Conservation (phyloP, 2,888 invertebrate species). For the Amiota minor region DNA sequence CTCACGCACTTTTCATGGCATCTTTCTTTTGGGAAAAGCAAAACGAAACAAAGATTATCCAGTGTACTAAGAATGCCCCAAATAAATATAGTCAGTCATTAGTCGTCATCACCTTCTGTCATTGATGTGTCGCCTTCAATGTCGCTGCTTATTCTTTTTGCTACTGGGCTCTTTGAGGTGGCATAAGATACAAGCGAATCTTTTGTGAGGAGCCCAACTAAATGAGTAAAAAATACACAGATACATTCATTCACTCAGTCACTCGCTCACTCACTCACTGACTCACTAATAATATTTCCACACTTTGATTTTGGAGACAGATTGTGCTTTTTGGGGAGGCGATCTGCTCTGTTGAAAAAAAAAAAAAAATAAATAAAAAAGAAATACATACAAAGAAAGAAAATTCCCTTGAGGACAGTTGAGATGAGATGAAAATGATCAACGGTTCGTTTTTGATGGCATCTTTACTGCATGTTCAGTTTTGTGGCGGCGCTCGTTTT, state of each 20-base stretch:
- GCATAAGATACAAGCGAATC: conserved; percentile 4
- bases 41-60: conserved; percentile 6
- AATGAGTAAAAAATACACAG: background rate
- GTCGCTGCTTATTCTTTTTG: background rate
- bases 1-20: conserved; percentile 18
- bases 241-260: background rate
- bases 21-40: background rate
- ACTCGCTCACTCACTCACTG: no score
- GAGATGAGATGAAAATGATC: background rate
- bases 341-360: no score
- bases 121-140: background rate
- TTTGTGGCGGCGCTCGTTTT: conserved; percentile 54
- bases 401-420: conserved; percentile 50
- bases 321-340: no score
- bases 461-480: conserved; percentile 47
- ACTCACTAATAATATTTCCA: conserved; percentile 18
- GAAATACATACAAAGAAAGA: no score
- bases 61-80: background rate
- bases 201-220: background rate
- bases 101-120: conserved; percentile 9
- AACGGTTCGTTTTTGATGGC: conserved; percentile 17
- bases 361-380: no score
- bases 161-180: background rate
- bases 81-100: conserved; percentile 25
- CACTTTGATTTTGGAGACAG: conserved; percentile 25